These are phyloP conservation scores for Acanthopleura granulata DNA, from an alignment of 2,888 invertebrate species.

Conservation along the genomic window DNA sequence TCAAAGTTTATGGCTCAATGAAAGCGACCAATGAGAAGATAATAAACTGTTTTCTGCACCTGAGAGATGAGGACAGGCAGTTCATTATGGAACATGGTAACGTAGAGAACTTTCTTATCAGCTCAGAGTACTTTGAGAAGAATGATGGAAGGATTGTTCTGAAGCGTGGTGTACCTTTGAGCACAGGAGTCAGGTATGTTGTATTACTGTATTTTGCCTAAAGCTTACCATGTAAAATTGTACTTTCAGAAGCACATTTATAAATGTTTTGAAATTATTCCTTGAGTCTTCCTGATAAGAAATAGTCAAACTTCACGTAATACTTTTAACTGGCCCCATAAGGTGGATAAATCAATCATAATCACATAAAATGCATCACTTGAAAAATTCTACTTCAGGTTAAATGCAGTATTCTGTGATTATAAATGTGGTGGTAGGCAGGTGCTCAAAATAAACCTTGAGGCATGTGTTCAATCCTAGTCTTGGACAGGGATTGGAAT, in stretches of 20 bases:
- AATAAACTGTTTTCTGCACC: conserved; percentile 12
- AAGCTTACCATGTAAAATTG: not conserved
- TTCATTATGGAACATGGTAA: not conserved
- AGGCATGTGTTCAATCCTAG: no score
- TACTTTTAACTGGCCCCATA: no score
- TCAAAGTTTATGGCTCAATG: conserved; percentile 18
- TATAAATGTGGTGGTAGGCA: no score
- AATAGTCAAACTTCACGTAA: not conserved
- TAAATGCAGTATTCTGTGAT: no score
- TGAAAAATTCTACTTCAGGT: no score
- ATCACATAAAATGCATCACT: no score
- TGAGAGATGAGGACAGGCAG: not conserved
- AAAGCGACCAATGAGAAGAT: conserved; percentile 13
- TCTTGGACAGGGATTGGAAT: no score
- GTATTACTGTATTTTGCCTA: not conserved
- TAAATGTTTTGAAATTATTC: not conserved
- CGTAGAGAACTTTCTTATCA: conserved; percentile 2
- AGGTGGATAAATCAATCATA: no score
- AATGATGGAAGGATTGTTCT: not conserved
- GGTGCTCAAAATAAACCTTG: no score
- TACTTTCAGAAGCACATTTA: not conserved
- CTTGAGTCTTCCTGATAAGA: not conserved
- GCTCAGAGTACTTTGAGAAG: conserved; percentile 16
- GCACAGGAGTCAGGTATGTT: not conserved
- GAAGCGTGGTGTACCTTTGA: not conserved